A percentile compares a stretch with the other conserved stretches of the same genome.
Conservation (phyloP, 2,113 vertebrate species). For the Numida meleagris region DNA sequence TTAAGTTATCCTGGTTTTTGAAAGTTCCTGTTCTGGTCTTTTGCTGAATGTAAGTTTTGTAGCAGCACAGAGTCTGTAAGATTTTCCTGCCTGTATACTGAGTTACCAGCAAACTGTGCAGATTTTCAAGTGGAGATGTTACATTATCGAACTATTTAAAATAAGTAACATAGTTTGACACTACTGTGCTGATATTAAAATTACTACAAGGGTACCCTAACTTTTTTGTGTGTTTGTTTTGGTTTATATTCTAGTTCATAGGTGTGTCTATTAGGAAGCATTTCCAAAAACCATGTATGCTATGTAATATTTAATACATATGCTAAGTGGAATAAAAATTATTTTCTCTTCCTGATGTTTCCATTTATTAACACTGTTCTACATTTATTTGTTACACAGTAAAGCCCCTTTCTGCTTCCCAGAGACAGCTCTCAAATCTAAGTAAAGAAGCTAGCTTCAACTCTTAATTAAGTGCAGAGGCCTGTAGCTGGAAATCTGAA, state of each 20-base stretch:
- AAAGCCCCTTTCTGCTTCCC: background rate
- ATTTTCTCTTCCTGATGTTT: background rate
- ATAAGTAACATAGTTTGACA: background rate
- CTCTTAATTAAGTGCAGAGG: background rate
- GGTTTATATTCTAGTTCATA: background rate
- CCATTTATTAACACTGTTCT: background rate
- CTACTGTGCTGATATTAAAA: background rate
- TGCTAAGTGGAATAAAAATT: background rate
- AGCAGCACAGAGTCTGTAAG: fast-evolving
- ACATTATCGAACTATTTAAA: background rate
- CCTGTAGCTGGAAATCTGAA: background rate
- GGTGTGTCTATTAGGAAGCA: background rate
- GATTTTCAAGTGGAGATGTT: background rate
- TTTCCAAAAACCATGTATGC: background rate
- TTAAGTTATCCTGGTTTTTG: background rate
- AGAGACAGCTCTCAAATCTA: background rate
- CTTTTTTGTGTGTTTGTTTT: background rate
- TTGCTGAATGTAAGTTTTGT: background rate
- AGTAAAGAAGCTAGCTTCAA: background rate
- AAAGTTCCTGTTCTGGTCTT: background rate
- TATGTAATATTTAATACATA: background rate
- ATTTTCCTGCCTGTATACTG: background rate
- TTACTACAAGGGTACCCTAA: background rate
- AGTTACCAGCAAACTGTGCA: background rate
- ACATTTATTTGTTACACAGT: background rate